These are phyloP conservation scores for Hydrolagus affinis DNA, from an alignment of 2,113 vertebrate genomes.

Conservation along the genomic window DNA sequence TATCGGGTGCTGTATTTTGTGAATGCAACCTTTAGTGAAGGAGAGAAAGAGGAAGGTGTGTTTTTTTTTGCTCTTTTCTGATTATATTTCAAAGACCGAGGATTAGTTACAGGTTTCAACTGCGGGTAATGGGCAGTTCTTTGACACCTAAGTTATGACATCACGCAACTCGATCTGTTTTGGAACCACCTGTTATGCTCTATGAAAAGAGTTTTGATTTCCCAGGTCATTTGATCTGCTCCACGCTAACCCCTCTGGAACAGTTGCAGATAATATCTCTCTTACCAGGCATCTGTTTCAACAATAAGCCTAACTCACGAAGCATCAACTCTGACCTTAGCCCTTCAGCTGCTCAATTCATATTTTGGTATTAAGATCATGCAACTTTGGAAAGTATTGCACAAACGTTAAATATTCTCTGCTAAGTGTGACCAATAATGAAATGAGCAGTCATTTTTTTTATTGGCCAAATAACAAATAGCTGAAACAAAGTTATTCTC, in stretches of 20 bases:
- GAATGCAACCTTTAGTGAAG: neutral
- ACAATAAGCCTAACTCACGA: slow-evolving; percentile 20
- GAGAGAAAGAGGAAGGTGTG: neutral
- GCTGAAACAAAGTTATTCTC: neutral
- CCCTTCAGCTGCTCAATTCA: neutral
- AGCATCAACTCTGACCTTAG: slow-evolving; percentile 6
- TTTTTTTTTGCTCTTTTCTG: neutral
- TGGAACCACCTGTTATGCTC: slow-evolving; percentile 26
- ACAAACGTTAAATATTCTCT: neutral
- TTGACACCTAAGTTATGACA: slow-evolving; percentile 31
- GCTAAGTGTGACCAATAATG: neutral
- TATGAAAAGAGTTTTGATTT: slow-evolving; percentile 32
- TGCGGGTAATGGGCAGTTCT: slow-evolving; percentile 18
- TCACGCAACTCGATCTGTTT: slow-evolving; percentile 29
- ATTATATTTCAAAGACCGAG: slow-evolving; percentile 29
- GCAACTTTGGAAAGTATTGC: neutral
- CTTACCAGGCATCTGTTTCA: slow-evolving; percentile 27
- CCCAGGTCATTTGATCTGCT: slow-evolving; percentile 32
- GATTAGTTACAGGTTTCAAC: slow-evolving; percentile 25
- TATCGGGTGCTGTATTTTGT: neutral
- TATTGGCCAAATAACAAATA: neutral
- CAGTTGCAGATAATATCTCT: slow-evolving; percentile 27
- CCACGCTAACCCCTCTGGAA: slow-evolving; percentile 20
- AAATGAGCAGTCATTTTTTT: neutral
- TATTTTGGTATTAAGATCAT: neutral